Evolutionary conservation across 2,113 vertebrate species (phyloP).

Genomic region (Daphoenositta chrysoptera): DNA sequence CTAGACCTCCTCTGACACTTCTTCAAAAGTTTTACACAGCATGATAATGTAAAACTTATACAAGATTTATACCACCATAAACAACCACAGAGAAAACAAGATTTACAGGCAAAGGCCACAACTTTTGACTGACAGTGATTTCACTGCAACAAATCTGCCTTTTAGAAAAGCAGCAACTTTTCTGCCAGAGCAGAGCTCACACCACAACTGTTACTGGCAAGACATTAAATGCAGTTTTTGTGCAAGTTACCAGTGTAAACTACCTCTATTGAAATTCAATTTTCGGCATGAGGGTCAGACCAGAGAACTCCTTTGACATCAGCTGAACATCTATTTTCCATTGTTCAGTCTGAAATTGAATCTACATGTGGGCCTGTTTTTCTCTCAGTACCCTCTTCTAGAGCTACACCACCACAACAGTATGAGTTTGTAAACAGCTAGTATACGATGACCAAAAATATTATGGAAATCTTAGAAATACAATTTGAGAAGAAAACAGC

Average conservation of each 20-base stretch:
- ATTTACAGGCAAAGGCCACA: not conserved
- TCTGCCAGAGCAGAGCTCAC: not conserved
- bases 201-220: not conserved
- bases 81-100: not conserved
- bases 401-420: not conserved
- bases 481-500: not conserved
- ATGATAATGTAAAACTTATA: not conserved
- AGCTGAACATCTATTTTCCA: not conserved
- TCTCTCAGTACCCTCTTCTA: not conserved
- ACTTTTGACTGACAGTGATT: not conserved
- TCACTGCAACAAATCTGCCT: not conserved
- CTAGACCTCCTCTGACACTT: not conserved
- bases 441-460: not conserved
- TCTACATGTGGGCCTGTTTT: not conserved
- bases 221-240: not conserved
- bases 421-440: not conserved
- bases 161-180: not conserved
- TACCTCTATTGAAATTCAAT: not conserved
- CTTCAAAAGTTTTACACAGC: fast-evolving
- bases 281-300: not conserved
- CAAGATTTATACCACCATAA: not conserved
- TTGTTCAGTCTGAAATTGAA: not conserved
- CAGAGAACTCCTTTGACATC: not conserved
- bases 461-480: not conserved
- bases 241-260: not conserved